phyloP scores from a whole-genome alignment of 2,888 invertebrate genomes.

The Crioceris asparagi region DNA sequence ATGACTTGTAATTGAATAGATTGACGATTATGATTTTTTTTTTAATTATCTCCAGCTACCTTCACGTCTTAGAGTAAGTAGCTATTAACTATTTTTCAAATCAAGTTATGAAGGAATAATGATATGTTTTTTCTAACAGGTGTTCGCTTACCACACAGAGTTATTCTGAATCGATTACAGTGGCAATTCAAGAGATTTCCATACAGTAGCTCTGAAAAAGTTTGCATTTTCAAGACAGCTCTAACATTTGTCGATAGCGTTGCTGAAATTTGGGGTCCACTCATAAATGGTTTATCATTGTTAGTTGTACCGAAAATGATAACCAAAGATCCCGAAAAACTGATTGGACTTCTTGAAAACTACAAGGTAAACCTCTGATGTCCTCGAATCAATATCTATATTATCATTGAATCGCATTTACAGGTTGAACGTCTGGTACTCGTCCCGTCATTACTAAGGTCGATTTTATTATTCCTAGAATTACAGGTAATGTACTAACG shows the following conservation, averaged over 20 bases:
- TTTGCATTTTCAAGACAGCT: slow-evolving; percentile 82
- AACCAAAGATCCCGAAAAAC: slow-evolving; percentile 67
- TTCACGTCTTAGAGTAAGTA: no score
- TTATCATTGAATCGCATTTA: no score
- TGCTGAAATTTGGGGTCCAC: slow-evolving; percentile 77
- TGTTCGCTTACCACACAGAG: slow-evolving; percentile 66
- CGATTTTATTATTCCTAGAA: slow-evolving; percentile 64
- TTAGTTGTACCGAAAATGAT: slow-evolving; percentile 62
- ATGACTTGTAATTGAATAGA: no score
- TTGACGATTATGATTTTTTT: no score
- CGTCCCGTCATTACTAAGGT: slow-evolving; percentile 72
- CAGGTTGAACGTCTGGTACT: no score
- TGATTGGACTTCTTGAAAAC: slow-evolving; percentile 57
- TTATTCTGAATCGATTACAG: slow-evolving; percentile 68
- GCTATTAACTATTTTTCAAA: no score
- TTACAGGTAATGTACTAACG: no score
- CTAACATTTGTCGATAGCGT: slow-evolving; percentile 86
- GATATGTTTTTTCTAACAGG: no score
- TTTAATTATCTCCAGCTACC: no score
- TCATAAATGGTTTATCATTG: slow-evolving; percentile 60
- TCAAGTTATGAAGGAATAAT: no score
- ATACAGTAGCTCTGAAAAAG: slow-evolving; percentile 52
- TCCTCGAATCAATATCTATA: background rate
- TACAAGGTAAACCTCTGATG: slow-evolving; percentile 46
- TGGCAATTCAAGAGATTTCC: slow-evolving; percentile 85